A percentile compares a stretch with the other conserved stretches of the same genome.
Conservation (phyloP, 1,140 invertebrate species). For the Sinonovacula constricta region DNA sequence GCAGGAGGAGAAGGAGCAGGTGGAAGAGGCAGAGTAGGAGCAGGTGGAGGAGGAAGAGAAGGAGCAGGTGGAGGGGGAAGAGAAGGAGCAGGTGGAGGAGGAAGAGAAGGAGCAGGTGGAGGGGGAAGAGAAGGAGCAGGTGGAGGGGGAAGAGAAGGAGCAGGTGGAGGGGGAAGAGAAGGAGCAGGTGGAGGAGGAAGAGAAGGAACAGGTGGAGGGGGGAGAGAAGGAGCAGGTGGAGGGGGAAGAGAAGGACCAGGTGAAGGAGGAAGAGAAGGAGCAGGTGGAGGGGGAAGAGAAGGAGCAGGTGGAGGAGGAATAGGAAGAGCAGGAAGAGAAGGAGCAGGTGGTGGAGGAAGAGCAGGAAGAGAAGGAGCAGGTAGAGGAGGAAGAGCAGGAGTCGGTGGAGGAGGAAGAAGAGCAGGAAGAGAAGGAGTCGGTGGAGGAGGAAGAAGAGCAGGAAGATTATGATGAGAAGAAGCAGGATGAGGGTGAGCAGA, state of each 20-base stretch:
- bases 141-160: background rate
- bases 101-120: background rate
- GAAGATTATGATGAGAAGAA: too few relatives aligned
- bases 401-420: too few relatives aligned
- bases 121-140: background rate
- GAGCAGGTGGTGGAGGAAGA: background rate
- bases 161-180: background rate
- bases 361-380: too few relatives aligned
- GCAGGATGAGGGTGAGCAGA: background rate
- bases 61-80: background rate
- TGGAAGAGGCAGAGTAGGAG: background rate
- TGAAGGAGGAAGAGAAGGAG: constrained; percentile 1
- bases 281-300: background rate
- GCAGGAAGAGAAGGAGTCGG: too few relatives aligned
- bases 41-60: background rate
- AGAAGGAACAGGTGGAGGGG: too few relatives aligned
- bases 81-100: background rate
- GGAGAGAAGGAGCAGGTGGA: background rate
- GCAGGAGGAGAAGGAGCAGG: background rate
- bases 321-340: too few relatives aligned
- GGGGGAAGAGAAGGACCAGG: background rate
- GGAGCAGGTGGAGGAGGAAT: too few relatives aligned
- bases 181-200: too few relatives aligned
- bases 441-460: too few relatives aligned
- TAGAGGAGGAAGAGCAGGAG: too few relatives aligned